Percentiles rank a stretch among this genome's conserved stretches.
These are phyloP conservation scores for Brenthis daphne DNA, from an alignment of 2,888 invertebrate genomes.

Conservation along the genomic window DNA sequence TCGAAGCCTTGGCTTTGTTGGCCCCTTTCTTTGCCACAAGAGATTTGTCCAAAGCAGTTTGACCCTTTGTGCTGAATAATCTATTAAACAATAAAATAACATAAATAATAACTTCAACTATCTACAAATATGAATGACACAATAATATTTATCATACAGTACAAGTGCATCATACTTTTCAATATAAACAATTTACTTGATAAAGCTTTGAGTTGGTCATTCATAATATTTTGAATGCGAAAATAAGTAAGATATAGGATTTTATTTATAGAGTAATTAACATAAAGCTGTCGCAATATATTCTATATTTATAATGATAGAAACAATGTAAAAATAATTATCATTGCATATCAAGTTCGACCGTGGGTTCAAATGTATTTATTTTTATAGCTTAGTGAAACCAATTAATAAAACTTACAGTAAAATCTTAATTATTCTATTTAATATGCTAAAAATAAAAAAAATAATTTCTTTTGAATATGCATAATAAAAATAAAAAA, in stretches of 20 bases:
- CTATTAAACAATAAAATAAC: slow-evolving; percentile 49
- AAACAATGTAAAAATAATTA: too few relatives aligned
- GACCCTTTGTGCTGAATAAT: slow-evolving; percentile 97
- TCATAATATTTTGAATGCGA: slow-evolving; percentile 4
- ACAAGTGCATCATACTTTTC: background rate
- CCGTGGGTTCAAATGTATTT: too few relatives aligned
- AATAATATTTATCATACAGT: too few relatives aligned
- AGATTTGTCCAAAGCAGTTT: slow-evolving; percentile 94
- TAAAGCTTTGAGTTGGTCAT: slow-evolving; percentile 5
- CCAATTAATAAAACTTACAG: too few relatives aligned
- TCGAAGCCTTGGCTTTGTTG: slow-evolving; percentile 81
- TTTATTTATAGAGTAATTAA: slow-evolving; percentile 5
- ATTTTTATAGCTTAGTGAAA: too few relatives aligned
- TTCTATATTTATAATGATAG: background rate
- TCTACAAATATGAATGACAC: too few relatives aligned
- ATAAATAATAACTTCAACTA: slow-evolving; percentile 2
- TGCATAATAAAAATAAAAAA: too few relatives aligned
- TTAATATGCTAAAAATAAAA: too few relatives aligned
- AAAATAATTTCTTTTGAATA: too few relatives aligned
- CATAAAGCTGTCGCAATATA: background rate
- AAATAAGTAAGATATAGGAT: background rate
- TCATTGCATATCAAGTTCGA: too few relatives aligned
- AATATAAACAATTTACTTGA: slow-evolving; percentile 3
- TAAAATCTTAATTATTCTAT: too few relatives aligned
- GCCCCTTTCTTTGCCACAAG: slow-evolving; percentile 95